Percentiles rank a stretch among this genome's conserved stretches.
phyloP scores from a whole-genome alignment of 2,888 invertebrate genomes.

The Parnassius mnemosyne region DNA sequence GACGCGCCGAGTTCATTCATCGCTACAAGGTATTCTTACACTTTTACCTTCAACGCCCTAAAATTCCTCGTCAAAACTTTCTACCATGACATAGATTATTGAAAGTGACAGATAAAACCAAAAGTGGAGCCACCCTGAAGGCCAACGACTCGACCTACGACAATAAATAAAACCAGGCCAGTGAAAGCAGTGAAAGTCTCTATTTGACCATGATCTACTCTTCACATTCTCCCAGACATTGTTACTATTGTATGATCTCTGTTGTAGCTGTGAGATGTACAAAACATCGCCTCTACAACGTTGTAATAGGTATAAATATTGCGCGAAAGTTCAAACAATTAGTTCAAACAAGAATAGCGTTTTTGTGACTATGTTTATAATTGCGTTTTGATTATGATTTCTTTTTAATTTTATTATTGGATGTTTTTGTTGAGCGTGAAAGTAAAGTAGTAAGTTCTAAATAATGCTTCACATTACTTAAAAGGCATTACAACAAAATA shows the following conservation, averaged over 20 bases:
- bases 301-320: conserved; percentile 15
- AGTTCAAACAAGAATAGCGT: conserved; percentile 23
- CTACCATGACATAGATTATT: conserved; percentile 52
- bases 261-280: conserved; percentile 1
- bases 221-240: conserved; percentile 58
- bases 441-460: conserved; percentile 14
- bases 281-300: conserved; percentile 12
- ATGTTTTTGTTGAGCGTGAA: conserved; percentile 16
- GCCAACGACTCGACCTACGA: conserved; percentile 64
- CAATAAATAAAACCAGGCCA: conserved; percentile 58
- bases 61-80: conserved; percentile 56
- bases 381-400: conserved; percentile 50
- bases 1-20: conserved; percentile 10
- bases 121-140: conserved; percentile 68
- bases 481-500: no score
- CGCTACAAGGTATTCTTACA: conserved; percentile 25
- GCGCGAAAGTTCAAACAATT: conserved; percentile 9
- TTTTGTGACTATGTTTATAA: conserved; percentile 40
- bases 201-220: conserved; percentile 69
- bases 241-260: conserved; percentile 25
- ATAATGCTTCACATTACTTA: conserved; percentile 4
- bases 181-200: conserved; percentile 74
- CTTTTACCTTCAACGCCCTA: conserved; percentile 50
- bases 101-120: conserved; percentile 73
- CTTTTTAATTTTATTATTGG: conserved; percentile 36